Base-by-base conservation (phyloP, 2,888 invertebrate genomes). In the Pollenia amentaria region DNA sequence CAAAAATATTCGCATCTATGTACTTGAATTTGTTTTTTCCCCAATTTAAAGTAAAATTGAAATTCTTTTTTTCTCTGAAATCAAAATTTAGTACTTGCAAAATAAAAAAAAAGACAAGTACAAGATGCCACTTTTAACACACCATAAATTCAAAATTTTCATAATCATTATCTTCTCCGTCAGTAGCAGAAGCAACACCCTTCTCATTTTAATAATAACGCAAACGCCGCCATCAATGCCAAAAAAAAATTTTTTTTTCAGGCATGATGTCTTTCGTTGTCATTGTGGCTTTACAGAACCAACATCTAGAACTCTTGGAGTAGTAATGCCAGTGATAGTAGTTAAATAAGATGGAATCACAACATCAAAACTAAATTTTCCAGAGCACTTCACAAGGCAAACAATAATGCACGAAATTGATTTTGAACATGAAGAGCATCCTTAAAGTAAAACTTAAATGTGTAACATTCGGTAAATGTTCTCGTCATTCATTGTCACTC, bases 371-470 rank as follows among this genome's bases (percentile, higher is more conserved):
- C 85, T 89, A 90, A 89, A 91, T 91, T 91, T 91, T 91, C 90
- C 91, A 91, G 91, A 90, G 91, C 91, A 91, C 91, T 91, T 91
- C 91, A 91, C 91, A 91, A 90, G 90, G 90, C 91, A 91, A 91
- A 91, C 91, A 91, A 91, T 91, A 91, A 91, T 91, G 91, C 90
- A 91, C 91, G 91, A 91, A 91, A 91, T 91, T 91, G 91, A 91
- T 91, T 91, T 91, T 91, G 90, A 91, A 91, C 91, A 91, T 84
- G 44, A 84, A 91, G 29, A 29, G 91, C 88, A 89, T 85, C 67
- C 84, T 87, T 80, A 80, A 84, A 70, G 76, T 73, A 73, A 14
- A 87, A 83, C 70, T 83, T 83, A 67, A 84, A 84, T 80, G 80
- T 84, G 76, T 80, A 87, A 77, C 84, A 87, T 60, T 81, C 67